Base-by-base conservation (phyloP, 2,113 vertebrate genomes). In the Chauna torquata region DNA sequence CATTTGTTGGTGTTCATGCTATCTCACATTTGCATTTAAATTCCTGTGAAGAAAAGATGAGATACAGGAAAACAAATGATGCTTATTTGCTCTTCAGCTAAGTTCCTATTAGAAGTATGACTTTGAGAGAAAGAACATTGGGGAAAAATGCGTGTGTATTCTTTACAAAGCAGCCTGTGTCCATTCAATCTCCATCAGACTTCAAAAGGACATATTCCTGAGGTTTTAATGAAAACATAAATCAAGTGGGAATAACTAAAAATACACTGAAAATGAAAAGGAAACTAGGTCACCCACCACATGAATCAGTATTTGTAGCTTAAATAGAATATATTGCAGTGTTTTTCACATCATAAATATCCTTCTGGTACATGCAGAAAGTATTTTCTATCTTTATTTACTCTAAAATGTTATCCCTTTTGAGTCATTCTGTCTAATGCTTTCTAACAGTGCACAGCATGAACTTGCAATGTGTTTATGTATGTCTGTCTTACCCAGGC, bases 11-110 rank as follows among this genome's bases (percentile, higher is more conserved):
- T 96, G 92, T 96, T 97, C 87, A 38, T 97, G 97, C 91, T 94
- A 3, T 77, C 97, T 97, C 89, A 70, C 92, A 95, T 97, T 97
- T 98, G 97, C 96, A 97, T 98, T 97, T 97, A 89, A 98, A 97
- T 98, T 98, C 86, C 94, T 94, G 42, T 61, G 96, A 89, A 98
- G 94, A 86, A 89, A 97, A 97, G 96, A 96, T 96, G 96, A 97
- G 94, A 95, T 95, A 93, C 96, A 90, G 58, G 91, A 95, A 97
- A 98, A 96, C 95, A 98, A 97, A 97, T 94, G 79, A 83, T 82
- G 81, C 71, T 96, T 95, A 94, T 97, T 97, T 97, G 92, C 88
- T 97, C 90, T 97, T 92, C 81, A 94, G 8, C 89, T 95, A 94
- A 96, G 95, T 89, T 97, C 66, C 85, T 93, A 71, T 93, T 97